Evolutionary conservation across 2,113 vertebrate genomes (phyloP), one percentile per base, ranked within the genome.

Genomic region (Siphamia tubifer): DNA sequence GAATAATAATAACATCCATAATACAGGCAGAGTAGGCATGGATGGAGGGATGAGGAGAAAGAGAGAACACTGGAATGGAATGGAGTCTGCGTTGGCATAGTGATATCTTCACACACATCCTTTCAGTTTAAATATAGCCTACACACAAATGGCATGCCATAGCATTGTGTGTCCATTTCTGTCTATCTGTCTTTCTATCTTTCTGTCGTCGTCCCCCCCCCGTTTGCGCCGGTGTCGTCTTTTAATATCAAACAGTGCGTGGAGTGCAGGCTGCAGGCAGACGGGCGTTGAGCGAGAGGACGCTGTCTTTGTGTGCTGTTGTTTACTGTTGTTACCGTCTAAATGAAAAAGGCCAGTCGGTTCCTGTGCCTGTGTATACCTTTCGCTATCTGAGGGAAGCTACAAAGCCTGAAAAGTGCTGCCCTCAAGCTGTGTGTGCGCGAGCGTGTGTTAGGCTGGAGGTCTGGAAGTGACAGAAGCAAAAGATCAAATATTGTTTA

Each of bases 1-100:
- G 87, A 89, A 89, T 88, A 87, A 90, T 89, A 91, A 89, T 87
- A 89, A 86, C 84, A 83, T 80, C 81, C 68, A 76, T 87, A 82
- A 88, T 83, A 80, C 71, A 84, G 73, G 74, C 63, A 77, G 74
- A 79, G 64, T 57, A 77, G 68, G 73, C 76, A 75, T 44, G 77
- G 83, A 82, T 60, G 67, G 82, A 82, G 62, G 63, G 79, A 79
- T 47, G 66, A 61, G 39, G 68, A 23, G 40, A 28, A 61, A 48
- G 1, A 17, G 52, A 44, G 16, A 30, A 21, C 52, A 55, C 15
- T 40, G 72, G 21, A 12, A 43, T 56, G 75, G 77, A 67, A 71
- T 53, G 65, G 74, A 77, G 76, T 40, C 45, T 8, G 68, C 47
- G 44, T 72, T 68, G 67, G 78, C 77, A 54, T 36, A 1, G 47